Base-by-base conservation (phyloP, 2,113 vertebrate species). In the Phasianus colchicus region DNA sequence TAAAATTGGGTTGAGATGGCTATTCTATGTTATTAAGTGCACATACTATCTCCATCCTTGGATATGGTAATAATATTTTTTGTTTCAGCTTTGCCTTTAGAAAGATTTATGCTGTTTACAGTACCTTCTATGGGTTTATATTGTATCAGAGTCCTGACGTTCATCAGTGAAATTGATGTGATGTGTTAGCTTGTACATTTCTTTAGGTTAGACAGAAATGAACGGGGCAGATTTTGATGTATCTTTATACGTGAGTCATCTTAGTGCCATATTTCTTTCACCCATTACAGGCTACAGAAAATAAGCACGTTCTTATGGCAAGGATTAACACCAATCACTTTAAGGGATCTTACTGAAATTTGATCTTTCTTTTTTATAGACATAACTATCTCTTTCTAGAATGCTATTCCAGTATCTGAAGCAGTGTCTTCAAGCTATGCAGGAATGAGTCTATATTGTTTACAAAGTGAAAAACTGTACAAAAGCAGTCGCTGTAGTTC, bases 81-180 rank as follows among this genome's bases (percentile, higher is more conserved):
- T 87, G 63, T 77, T 55, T 85, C 42, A 60, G 42, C 13, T 10
- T 80, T 92, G 34, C 34, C 29, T 92, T 94, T 91, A 77, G 78
- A 84, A 91, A 83, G 87, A 91, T 74, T 88, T 47, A 88, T 95
- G 25, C 48, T 95, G 84, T 94, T 95, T 95, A 80, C 42, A 27
- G 47, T 67, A 60, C 45, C 73, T 94, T 87, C 71, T 89, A 43
- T 70, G 75, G 18, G 30, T 76, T 89, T 92, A 21, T 80, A 25
- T 77, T 87, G 38, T 63, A 73, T 63, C 66, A 63, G 57, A 77
- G 45, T 82, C 58, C 66, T 92, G 89, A 89, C 38, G 40, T 84
- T 82, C 71, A 85, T 94, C 78, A 63, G 71, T 89, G 54, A 91
- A 94, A 89, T 94, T 64, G 87, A 63, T 85, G 47, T 85, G 87